A percentile compares a stretch with the other conserved stretches of the same genome.
phyloP scores from a whole-genome alignment of 53 echinoderm and acorn worm species.

The Luidia sarsii region DNA sequence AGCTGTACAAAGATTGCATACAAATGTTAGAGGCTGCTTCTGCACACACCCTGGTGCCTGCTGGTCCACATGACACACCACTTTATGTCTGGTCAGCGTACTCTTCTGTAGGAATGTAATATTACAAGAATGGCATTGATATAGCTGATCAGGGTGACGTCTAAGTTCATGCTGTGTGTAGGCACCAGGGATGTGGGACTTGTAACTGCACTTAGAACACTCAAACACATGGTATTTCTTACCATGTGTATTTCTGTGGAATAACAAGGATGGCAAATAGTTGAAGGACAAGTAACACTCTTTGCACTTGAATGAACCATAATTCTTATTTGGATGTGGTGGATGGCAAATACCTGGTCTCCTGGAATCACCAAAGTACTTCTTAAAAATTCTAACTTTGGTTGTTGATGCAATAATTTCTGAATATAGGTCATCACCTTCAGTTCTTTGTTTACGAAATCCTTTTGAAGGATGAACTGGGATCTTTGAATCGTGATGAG shows the following conservation, averaged over 20 bases:
- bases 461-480: neutral
- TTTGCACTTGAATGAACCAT: conserved; percentile 42
- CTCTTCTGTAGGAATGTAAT: conserved; percentile 33
- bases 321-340: conserved; percentile 29
- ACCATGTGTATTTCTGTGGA: conserved; percentile 25
- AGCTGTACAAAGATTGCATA: neutral
- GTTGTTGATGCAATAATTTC: conserved; percentile 34
- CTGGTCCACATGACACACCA: neutral
- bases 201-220: conserved; percentile 40
- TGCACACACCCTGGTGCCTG: neutral
- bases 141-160: conserved; percentile 12
- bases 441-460: neutral
- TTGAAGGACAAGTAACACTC: conserved; percentile 22
- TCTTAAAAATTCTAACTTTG: conserved; percentile 42
- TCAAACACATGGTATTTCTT: conserved; percentile 29
- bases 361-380: conserved; percentile 41
- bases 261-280: conserved; percentile 33
- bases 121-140: conserved; percentile 15
- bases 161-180: conserved; percentile 36
- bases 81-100: conserved; percentile 23
- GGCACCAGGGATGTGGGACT: conserved; percentile 30
- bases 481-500: neutral
- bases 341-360: conserved; percentile 26
- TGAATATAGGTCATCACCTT: conserved; percentile 12
- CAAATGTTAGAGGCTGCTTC: neutral